phyloP scores from a whole-genome alignment of 1,140 invertebrate species.

The Drosophila saltans region DNA sequence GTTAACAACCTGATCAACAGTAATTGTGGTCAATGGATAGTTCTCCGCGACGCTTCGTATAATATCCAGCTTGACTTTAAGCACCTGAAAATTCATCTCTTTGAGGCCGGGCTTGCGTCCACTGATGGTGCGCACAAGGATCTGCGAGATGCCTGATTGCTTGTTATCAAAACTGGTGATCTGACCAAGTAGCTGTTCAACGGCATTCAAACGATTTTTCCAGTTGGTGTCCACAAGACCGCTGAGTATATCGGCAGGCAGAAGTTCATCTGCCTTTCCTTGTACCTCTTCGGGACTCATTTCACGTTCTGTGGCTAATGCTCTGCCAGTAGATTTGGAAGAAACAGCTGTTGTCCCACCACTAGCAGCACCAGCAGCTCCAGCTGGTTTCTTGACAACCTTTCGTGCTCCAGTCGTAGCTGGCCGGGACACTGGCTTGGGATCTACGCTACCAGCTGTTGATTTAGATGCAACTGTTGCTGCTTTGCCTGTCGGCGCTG shows the following conservation, averaged over 20 bases:
- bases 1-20: conserved; percentile 89
- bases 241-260: conserved; percentile 86
- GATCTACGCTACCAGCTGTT: conserved; percentile 84
- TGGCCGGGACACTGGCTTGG: conserved; percentile 85
- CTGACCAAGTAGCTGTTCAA: conserved; percentile 88
- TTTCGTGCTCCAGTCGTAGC: conserved; percentile 83
- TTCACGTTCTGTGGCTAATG: conserved; percentile 84
- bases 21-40: conserved; percentile 88
- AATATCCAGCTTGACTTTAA: conserved; percentile 92
- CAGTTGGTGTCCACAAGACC: conserved; percentile 92
- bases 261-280: conserved; percentile 86
- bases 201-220: conserved; percentile 92
- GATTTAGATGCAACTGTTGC: conserved; percentile 79
- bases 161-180: conserved; percentile 86
- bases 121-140: conserved; percentile 89
- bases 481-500: conserved; percentile 83
- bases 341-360: conserved; percentile 24
- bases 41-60: conserved; percentile 91
- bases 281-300: conserved; percentile 88
- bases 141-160: conserved; percentile 88
- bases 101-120: conserved; percentile 95
- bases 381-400: conserved; percentile 58
- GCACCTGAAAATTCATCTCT: conserved; percentile 96
- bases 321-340: conserved; percentile 80
- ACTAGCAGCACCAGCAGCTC: conserved; percentile 13